Evolutionary conservation across 2,888 invertebrate genomes (phyloP).

Genomic region (Perizoma affinitatum): DNA sequence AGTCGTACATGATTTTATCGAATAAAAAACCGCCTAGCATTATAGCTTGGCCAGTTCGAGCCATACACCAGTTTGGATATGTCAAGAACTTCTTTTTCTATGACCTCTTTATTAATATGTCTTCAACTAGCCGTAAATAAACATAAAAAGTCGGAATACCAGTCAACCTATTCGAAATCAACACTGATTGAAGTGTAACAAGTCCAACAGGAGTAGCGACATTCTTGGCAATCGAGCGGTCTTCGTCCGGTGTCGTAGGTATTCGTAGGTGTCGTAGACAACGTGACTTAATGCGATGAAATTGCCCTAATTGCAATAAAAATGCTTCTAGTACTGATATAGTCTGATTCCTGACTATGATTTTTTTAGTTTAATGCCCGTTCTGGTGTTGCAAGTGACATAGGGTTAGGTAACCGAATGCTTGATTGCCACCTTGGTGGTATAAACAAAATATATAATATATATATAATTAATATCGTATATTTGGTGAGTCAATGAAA

Average conservation of each 20-base stretch:
- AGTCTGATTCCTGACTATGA: background rate
- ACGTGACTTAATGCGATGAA: background rate
- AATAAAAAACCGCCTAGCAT: slow-evolving; percentile 4
- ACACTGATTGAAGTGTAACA: slow-evolving; percentile 43
- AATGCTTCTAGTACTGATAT: background rate
- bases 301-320: slow-evolving; percentile 14
- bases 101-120: slow-evolving; percentile 17
- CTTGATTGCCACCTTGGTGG: no score
- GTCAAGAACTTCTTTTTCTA: slow-evolving; percentile 14
- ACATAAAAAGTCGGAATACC: slow-evolving; percentile 28
- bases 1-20: no score
- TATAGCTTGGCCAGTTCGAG: slow-evolving; percentile 4
- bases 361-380: no score
- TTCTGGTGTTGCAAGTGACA: no score
- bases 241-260: slow-evolving; percentile 11
- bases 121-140: slow-evolving; percentile 6
- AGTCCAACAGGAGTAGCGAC: slow-evolving; percentile 47
- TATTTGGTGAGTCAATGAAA: no score
- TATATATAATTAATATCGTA: no score
- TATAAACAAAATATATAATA: no score
- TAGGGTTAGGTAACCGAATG: no score
- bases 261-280: no score
- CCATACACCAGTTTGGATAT: slow-evolving; percentile 8
- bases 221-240: slow-evolving; percentile 43
- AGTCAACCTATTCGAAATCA: slow-evolving; percentile 32